Evolutionary conservation across 37 sponge, comb jelly and placozoan genomes (phyloP), one percentile per base, ranked within the genome.

Genomic region (Halichondria panicea): DNA sequence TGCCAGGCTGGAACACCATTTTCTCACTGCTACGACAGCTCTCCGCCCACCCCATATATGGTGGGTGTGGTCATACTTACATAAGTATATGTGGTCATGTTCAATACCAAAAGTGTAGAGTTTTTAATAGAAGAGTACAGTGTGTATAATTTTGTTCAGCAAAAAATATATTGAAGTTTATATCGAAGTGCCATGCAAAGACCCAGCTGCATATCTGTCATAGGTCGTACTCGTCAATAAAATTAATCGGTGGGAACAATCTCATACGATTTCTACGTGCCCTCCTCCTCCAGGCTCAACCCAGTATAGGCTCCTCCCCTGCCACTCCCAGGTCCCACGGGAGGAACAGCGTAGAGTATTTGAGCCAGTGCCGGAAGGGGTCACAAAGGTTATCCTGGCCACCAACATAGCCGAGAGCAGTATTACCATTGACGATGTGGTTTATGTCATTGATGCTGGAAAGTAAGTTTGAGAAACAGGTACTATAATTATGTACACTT

Each of bases 1-100:
- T 92, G 6, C 93, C 93, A 24, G 93, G 88, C 0, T 92, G 92
- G 92, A 92, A 87, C 53, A 43, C 74, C 50, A 92, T 92, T 50
- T 92, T 84, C 59, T 73, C 93, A 34, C 77, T 92, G 15, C 76
- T 68, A 34, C 61, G 71, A 12, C 78, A 82, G 48, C 81, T 89
- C 40, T 67, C 65, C 13, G 62, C 45, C 1, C 80, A 89, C 70
- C 79, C 80, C 38, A 56, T 83, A 21, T 83, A 79, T 70, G 90
- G 88, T 88, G 50, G 54, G 63, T 27, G 22, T 59, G 13, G 15
- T 48, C 52, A 48, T 18, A 48, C 15, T 15, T 18, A 48, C 11
- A 48, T 48, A 15, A 36, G 19, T 33, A 64, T 4, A 8, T 7
- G 4, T 7, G 66, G 15, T 37, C 37, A 5, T 35, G 33, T 28